phyloP scores from a whole-genome alignment of 92 coral and sea anemone species.

The Phymanthus crucifer region DNA sequence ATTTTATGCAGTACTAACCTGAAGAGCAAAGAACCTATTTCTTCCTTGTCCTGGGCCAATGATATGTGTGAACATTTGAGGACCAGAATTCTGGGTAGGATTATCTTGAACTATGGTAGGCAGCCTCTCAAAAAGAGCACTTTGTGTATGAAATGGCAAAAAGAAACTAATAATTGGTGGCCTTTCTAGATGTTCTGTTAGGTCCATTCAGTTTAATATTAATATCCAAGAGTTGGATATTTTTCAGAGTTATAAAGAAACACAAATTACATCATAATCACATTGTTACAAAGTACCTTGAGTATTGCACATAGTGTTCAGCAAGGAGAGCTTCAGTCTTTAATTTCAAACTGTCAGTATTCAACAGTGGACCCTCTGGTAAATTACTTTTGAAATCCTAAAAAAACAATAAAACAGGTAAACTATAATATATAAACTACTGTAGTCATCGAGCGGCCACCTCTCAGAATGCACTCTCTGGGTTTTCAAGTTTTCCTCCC shows the following conservation, averaged over 20 bases:
- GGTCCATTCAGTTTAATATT: too few species aligned
- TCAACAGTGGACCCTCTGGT: slow-evolving; percentile 80
- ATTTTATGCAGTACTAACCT: slow-evolving; percentile 12
- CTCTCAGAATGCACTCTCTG: too few species aligned
- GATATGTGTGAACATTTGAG: slow-evolving; percentile 14
- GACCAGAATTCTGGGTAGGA: neutral
- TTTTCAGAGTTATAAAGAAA: too few species aligned
- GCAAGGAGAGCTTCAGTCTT: slow-evolving; percentile 52
- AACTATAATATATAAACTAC: neutral
- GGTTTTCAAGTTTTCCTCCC: too few species aligned
- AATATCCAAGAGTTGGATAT: too few species aligned
- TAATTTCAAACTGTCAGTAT: slow-evolving; percentile 68
- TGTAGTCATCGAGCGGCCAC: too few species aligned
- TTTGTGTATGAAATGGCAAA: neutral
- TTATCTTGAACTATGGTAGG: slow-evolving; percentile 31
- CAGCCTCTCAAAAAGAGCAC: slow-evolving; percentile 66
- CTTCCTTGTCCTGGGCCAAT: slow-evolving; percentile 30
- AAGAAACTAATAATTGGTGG: too few species aligned
- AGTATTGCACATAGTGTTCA: slow-evolving; percentile 66
- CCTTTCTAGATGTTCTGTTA: too few species aligned
- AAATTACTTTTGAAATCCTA: slow-evolving; percentile 57
- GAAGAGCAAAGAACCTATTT: slow-evolving; percentile 38
- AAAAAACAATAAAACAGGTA: neutral
- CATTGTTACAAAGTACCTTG: slow-evolving; percentile 39
- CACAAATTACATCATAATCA: neutral